phyloP scores from a whole-genome alignment of 2,113 vertebrate species.

The Nyctibius bracteatus region DNA sequence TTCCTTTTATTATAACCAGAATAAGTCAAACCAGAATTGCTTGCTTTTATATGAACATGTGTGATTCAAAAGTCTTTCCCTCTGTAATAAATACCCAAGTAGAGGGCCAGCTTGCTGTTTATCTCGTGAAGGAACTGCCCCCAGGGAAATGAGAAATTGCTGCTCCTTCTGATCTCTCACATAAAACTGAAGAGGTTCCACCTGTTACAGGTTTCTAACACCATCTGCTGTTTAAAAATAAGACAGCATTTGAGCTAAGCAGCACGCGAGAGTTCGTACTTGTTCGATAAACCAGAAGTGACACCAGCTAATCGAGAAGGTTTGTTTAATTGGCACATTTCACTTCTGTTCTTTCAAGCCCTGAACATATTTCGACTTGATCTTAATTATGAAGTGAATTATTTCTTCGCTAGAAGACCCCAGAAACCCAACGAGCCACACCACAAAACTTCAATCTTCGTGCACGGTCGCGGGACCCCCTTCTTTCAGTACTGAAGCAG shows the following conservation, averaged over 20 bases:
- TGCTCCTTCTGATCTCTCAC: constrained; percentile 46
- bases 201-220: constrained; percentile 71
- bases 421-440: background rate
- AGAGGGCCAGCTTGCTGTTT: constrained; percentile 26
- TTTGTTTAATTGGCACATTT: background rate
- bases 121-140: constrained; percentile 29
- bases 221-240: constrained; percentile 73
- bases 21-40: background rate
- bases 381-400: background rate
- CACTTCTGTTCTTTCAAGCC: background rate
- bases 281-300: background rate
- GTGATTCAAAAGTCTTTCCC: background rate
- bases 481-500: background rate
- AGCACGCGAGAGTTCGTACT: background rate
- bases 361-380: background rate
- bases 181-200: constrained; percentile 45
- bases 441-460: background rate
- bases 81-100: background rate
- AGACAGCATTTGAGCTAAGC: constrained; percentile 45
- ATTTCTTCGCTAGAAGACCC: background rate
- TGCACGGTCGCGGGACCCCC: background rate
- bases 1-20: background rate
- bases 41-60: background rate
- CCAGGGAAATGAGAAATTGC: constrained; percentile 47
- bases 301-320: background rate